Percentiles rank a stretch among this genome's conserved stretches.
Conservation (phyloP, 2,888 invertebrate species). For the Macrosoma leucophasiata region DNA sequence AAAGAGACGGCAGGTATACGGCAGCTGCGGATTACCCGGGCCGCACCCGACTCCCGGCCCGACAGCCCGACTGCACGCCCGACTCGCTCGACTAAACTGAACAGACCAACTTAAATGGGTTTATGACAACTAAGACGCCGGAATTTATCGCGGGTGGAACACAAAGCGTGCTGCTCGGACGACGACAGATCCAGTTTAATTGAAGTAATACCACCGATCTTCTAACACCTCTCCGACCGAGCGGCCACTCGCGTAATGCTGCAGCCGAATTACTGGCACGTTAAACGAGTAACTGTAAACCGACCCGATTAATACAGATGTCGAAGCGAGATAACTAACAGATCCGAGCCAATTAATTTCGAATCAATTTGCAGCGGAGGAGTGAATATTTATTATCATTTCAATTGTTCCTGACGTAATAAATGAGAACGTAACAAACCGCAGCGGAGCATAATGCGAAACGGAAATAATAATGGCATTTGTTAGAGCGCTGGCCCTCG, state of each 20-base stretch:
- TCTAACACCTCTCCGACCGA: background rate
- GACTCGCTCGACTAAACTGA: constrained; percentile 33
- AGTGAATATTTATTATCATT: constrained; percentile 56
- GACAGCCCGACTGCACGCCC: constrained; percentile 32
- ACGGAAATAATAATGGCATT: constrained; percentile 72
- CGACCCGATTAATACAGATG: constrained; percentile 30
- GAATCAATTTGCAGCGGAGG: constrained; percentile 58
- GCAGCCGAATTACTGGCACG: constrained; percentile 43
- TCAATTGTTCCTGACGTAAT: constrained; percentile 63
- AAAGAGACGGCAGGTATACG: constrained; percentile 65
- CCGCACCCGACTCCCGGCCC: constrained; percentile 36
- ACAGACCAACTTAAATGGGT: constrained; percentile 55
- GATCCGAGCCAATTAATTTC: constrained; percentile 53
- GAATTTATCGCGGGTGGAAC: constrained; percentile 43
- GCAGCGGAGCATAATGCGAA: constrained; percentile 57
- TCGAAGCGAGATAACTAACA: constrained; percentile 38
- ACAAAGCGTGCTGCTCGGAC: constrained; percentile 28
- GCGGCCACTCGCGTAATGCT: constrained; percentile 16
- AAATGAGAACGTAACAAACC: constrained; percentile 58
- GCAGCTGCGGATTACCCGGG: constrained; percentile 55
- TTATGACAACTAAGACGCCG: constrained; percentile 55
- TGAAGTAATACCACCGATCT: constrained; percentile 9
- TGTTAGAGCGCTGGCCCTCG: constrained; percentile 52
- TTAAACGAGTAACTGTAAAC: constrained; percentile 55
- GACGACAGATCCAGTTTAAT: constrained; percentile 25